phyloP scores from a whole-genome alignment of 1,140 invertebrate genomes.

The Zaprionus taronus region DNA sequence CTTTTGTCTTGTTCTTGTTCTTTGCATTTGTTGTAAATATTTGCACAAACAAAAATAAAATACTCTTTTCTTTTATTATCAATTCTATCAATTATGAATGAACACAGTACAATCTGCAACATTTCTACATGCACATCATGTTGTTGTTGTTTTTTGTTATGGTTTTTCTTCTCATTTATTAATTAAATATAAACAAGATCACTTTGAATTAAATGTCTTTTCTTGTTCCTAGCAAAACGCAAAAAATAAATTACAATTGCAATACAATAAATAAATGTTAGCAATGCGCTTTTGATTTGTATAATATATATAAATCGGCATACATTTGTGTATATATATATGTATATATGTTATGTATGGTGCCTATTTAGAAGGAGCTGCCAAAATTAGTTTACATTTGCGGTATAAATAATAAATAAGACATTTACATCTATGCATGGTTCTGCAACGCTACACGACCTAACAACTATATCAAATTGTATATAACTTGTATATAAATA shows the following conservation, averaged over 20 bases:
- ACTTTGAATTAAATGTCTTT: slow-evolving; percentile 65
- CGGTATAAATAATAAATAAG: slow-evolving; percentile 79
- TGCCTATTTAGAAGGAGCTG: slow-evolving; percentile 33
- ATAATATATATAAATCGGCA: slow-evolving; percentile 3
- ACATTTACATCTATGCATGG: slow-evolving; percentile 75
- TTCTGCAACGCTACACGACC: slow-evolving; percentile 74
- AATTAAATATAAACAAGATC: slow-evolving; percentile 34
- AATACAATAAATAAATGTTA: slow-evolving; percentile 78
- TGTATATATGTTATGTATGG: slow-evolving; percentile 42
- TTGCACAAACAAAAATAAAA: slow-evolving; percentile 65
- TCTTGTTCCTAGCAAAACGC: slow-evolving; percentile 42
- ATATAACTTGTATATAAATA: slow-evolving; percentile 79
- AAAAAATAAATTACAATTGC: slow-evolving; percentile 46
- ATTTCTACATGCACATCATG: slow-evolving; percentile 38
- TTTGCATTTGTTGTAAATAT: slow-evolving; percentile 64
- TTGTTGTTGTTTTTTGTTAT: slow-evolving; percentile 23
- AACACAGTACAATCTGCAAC: slow-evolving; percentile 71
- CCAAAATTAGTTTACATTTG: slow-evolving; percentile 50
- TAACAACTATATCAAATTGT: slow-evolving; percentile 79
- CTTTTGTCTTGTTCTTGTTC: slow-evolving; percentile 29
- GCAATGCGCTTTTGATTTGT: slow-evolving; percentile 66
- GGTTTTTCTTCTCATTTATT: slow-evolving; percentile 24
- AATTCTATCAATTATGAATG: slow-evolving; percentile 40
- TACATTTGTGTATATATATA: slow-evolving; percentile 13
- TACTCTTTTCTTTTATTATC: slow-evolving; percentile 47